Percentiles rank a stretch among this genome's conserved stretches.
These are phyloP conservation scores for Neoniphon sammara DNA, from an alignment of 2,797 vertebrate genomes.

Conservation along the genomic window DNA sequence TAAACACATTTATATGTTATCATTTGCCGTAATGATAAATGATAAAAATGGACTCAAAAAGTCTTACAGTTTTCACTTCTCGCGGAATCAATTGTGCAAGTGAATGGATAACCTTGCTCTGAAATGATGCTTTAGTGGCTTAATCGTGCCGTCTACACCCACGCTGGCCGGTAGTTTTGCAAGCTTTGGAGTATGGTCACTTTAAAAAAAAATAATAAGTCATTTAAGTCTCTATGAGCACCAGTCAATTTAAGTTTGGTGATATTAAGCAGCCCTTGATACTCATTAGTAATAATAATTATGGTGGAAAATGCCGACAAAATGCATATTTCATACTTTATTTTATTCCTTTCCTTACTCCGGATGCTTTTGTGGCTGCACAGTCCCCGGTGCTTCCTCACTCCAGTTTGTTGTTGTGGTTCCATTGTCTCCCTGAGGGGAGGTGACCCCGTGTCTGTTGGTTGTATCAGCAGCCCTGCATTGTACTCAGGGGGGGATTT, in stretches of 20 bases:
- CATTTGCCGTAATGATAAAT: constrained; percentile 21
- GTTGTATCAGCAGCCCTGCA: constrained; percentile 85
- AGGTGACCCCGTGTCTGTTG: constrained; percentile 86
- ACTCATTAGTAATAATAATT: constrained; percentile 74
- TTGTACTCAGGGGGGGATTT: constrained; percentile 86
- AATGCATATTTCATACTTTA: constrained; percentile 58
- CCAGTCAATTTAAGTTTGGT: constrained; percentile 1
- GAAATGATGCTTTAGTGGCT: background rate
- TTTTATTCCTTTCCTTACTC: constrained; percentile 42
- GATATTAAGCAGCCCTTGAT: constrained; percentile 76
- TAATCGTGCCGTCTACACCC: background rate
- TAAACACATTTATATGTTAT: constrained; percentile 46
- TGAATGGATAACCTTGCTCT: constrained; percentile 13
- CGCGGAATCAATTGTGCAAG: constrained; percentile 1
- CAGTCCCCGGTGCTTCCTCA: constrained; percentile 67
- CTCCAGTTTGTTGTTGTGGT: constrained; percentile 76
- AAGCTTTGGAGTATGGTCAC: constrained; percentile 38
- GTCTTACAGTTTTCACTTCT: constrained; percentile 14
- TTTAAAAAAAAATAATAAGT: constrained; percentile 9
- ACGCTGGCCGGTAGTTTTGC: background rate
- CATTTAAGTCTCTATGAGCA: background rate
- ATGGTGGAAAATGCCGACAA: constrained; percentile 59
- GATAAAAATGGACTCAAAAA: constrained; percentile 34
- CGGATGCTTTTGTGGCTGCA: constrained; percentile 68
- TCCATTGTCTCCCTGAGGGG: constrained; percentile 83